Evolutionary conservation across 1,140 invertebrate genomes (phyloP), one percentile per base, ranked within the genome.

Genomic region (Tetramorium parvispinum): DNA sequence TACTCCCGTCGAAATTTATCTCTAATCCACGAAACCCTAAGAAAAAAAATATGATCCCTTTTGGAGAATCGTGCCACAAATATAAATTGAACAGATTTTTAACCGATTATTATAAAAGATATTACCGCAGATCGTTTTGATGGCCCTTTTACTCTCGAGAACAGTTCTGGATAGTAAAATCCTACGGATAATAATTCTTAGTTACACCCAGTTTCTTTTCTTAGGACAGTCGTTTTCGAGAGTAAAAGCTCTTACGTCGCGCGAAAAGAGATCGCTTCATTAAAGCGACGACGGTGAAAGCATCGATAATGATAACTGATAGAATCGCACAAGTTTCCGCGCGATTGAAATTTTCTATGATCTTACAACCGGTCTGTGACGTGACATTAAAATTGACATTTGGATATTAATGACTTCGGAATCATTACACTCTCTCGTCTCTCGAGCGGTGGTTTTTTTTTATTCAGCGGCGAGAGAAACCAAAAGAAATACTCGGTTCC

Each of bases 1-100:
- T 51, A 49, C 61, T 66, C 16, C 27, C 8, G 76, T 27, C 43
- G 77, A 55, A 81, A 81, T 85, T 87, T 77, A 71, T 78, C 66
- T 65, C 37, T 27, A n/a, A 87, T 66, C 21, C 32, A 27, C 57
- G 49, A 85, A 32, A 24, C 21, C 66, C 1, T 13, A 55, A 16
- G 40, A 40, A 66, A n/a, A 46, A 75, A 49, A 16, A 24, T 24
- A 46, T 49, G 8, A 32, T 75, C 13, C 0, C n/a, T 59, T 57
- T 49, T 18, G 6, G 16, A 21, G 10, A 46, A 46, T 63, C n/a
- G 63, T 21, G 53, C 0, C 6, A 27, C 21, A 40, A 55, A 37
- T 55, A 81, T 55, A 68, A 70, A 43, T 81, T 21, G 51, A 70
- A 55, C 27, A 66, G 21, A 18, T 65, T 11, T 24, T 46, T 27